Conservation (phyloP, 2,797 vertebrate genomes). For the Prunella strophiata region DNA sequence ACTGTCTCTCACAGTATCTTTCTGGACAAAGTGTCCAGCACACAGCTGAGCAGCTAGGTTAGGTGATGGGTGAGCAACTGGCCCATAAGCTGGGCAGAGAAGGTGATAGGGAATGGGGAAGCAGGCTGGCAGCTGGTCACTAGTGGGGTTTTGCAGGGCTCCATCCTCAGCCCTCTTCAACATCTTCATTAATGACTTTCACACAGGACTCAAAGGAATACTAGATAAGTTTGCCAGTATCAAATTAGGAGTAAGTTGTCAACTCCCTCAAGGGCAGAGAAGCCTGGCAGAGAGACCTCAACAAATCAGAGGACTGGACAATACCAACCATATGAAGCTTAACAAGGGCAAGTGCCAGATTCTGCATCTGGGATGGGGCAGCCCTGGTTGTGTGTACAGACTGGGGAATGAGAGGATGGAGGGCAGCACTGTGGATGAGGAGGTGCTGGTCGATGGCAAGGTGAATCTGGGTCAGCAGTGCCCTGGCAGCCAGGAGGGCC, state of each 20-base stretch:
- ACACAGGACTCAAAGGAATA: neutral
- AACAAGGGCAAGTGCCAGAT: neutral
- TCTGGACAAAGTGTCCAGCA: neutral
- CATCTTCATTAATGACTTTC: neutral
- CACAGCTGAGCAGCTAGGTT: neutral
- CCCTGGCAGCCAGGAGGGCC: neutral
- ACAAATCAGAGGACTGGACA: neutral
- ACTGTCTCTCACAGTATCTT: neutral
- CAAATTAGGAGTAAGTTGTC: neutral
- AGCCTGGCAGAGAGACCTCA: neutral
- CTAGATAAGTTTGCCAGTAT: neutral
- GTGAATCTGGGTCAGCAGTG: neutral
- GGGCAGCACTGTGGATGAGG: neutral
- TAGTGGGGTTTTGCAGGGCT: neutral
- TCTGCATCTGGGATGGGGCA: neutral
- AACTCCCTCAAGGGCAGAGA: neutral
- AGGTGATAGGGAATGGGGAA: neutral
- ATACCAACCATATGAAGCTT: neutral
- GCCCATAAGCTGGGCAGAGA: neutral
- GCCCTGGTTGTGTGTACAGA: neutral
- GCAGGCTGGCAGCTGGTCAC: neutral
- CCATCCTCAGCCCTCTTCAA: neutral
- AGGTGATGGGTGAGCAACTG: neutral
- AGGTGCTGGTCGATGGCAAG: rapidly evolving
- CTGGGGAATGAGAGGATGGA: neutral